Base-by-base conservation (phyloP, 2,888 invertebrate genomes). In the Phalera bucephala region DNA sequence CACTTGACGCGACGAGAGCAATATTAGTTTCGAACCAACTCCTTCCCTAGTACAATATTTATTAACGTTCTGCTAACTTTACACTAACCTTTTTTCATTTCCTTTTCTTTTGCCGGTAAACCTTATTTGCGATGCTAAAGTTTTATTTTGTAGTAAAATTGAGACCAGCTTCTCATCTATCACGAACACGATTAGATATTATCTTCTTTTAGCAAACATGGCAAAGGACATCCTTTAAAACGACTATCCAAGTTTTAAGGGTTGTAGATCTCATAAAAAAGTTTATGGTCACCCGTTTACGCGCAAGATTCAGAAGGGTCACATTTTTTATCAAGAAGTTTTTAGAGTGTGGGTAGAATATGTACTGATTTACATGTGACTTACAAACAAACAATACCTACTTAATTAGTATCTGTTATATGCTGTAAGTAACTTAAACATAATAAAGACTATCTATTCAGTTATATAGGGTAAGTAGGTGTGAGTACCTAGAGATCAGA, bases 1-100 rank as follows among this genome's bases (percentile, higher is more conserved):
- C 89, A 86, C 87, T 88, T 88, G 86, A 88, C 88, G 84, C 86
- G 84, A 80, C 81, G 81, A 84, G 84, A 83, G 81, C 85, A 75
- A 88, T 88, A 88, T 89, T 89, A 88, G 88, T 88, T 88, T 82
- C 77, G 72, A 85, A 80, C 77, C 78, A 80, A 80, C 81, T 82
- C 79, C 78, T 80, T 74, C 75, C 75, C 81, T 79, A 80, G 82
- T 82, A 85, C 82, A 81, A 83, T 86, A 86, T 87, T 87, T 87
- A 87, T 87, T 87, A 87, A 85, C 78, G 75, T 77, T 73, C 68
- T 66, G 64, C 72, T 71, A 69, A 59, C 63, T 69, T 62, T 60
- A 62, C 55, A 52, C 50, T 53, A 49, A 53, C 56, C 43, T 50
- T 70, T 67, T 69, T 64, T 64, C 67, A 68, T 69, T 71, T 70